Base-by-base conservation (phyloP, 1,140 invertebrate genomes). In the Mizuhopecten yessoensis region DNA sequence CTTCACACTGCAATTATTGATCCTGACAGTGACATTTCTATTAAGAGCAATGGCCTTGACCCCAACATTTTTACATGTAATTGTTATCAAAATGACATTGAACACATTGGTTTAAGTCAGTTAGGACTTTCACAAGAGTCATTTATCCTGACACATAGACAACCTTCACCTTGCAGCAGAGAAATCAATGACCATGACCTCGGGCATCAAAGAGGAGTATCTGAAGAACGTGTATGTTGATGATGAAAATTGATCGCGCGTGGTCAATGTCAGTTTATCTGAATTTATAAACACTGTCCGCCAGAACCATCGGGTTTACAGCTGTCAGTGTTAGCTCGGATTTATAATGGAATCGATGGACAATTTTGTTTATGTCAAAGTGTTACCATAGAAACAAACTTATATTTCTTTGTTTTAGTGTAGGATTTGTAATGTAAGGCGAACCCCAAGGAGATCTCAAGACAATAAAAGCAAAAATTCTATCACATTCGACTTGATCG, bases 271-370 rank as follows among this genome's bases (percentile, higher is more conserved):
- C 57, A 75, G 23, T 75, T 75, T 75, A 75, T 75, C 57, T 29
- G 57, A 75, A 29, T 75, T 75, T 75, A 75, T 75, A 75, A 75
- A 75, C 23, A 75, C 57, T 75, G 57, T 75, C 57, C 23, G 57
- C 23, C n/a, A 29, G 11, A 75, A 75, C 9, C 57, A 29, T 17
- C 2, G 57, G 29, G 23, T 75, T 75, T 75, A 75, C 57, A 75
- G n/a, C 57, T 75, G 57, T 75, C n/a, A 29, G 57, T 45, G 42
- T 45, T 10, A n/a, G 57, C 15, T 20, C 3, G 45, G 20, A 20
- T 75, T 75, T 75, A 75, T n/a, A 1, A 13, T n/a, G 29, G 57
- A 75, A 75, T 75, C 57, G 57, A 75, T 75, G 9, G 57, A 17
- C 23, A 75, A 29, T 75, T 75, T n/a, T 75, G 57, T 29, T 75